These are phyloP conservation scores for Pseudopipra pipra DNA, from an alignment of 2,113 vertebrate species.

Conservation along the genomic window DNA sequence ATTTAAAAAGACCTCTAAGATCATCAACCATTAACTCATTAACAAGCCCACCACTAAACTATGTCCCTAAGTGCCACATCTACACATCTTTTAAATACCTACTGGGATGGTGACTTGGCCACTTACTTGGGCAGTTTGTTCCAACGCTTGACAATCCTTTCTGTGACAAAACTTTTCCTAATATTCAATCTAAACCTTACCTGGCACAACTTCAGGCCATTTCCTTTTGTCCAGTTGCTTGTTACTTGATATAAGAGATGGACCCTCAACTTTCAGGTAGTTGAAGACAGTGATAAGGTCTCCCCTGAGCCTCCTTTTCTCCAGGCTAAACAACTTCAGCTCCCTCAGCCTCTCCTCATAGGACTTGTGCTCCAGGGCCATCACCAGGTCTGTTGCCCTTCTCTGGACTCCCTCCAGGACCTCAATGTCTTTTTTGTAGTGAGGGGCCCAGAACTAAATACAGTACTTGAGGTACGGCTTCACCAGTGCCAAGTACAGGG, in stretches of 20 bases:
- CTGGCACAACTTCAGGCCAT: not conserved
- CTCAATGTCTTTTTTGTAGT: not conserved
- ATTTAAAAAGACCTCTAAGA: not conserved
- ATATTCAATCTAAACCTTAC: not conserved
- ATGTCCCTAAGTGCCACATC: not conserved
- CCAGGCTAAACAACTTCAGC: not conserved
- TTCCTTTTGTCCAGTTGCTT: not conserved
- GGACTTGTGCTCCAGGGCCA: not conserved
- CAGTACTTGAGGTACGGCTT: not conserved
- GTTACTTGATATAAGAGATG: not conserved
- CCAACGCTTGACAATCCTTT: not conserved
- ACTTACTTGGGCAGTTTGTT: not conserved
- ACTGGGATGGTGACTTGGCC: not conserved
- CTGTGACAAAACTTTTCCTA: not conserved
- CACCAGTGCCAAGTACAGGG: not conserved
- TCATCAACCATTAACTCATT: not conserved
- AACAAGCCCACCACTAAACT: not conserved
- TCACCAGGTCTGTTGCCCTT: not conserved
- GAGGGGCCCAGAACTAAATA: not conserved
- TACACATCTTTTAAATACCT: not conserved
- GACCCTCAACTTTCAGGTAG: not conserved
- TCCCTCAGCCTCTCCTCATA: not conserved
- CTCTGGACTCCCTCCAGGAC: not conserved
- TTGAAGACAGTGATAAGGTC: not conserved
- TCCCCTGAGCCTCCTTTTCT: not conserved